Conservation (phyloP, 2,113 vertebrate species). For the Leptosomus discolor region DNA sequence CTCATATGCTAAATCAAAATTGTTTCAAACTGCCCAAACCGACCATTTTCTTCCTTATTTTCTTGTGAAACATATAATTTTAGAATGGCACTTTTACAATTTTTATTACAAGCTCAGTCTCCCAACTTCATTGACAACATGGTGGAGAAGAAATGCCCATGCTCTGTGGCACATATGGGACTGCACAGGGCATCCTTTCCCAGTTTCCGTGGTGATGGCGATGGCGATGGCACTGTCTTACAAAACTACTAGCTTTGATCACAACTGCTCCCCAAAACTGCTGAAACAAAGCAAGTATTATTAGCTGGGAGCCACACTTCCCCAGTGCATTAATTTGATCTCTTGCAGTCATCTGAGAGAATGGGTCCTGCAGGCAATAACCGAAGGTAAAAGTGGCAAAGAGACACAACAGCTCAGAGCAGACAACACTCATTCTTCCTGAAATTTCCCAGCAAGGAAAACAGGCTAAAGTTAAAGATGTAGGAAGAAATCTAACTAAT, state of each 20-base stretch:
- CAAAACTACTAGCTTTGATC: background rate
- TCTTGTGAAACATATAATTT: background rate
- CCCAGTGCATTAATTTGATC: background rate
- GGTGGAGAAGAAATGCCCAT: background rate
- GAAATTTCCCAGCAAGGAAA: background rate
- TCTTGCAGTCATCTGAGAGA: background rate
- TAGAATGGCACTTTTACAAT: background rate
- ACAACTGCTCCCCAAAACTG: background rate
- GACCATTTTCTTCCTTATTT: background rate
- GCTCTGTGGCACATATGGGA: background rate
- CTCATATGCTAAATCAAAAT: background rate
- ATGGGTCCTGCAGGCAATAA: background rate
- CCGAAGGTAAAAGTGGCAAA: background rate
- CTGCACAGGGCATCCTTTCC: background rate
- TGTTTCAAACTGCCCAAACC: background rate
- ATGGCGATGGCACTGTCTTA: background rate
- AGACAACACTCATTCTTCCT: background rate
- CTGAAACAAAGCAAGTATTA: background rate
- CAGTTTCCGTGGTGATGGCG: background rate
- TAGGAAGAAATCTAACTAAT: background rate
- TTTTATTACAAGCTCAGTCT: background rate
- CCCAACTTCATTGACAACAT: background rate
- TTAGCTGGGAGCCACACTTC: background rate
- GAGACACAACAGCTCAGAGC: background rate
- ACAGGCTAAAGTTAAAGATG: background rate